Base-by-base conservation (phyloP, 37 sponge, comb jelly and placozoan species). In the Cladorhizidae sp. region DNA sequence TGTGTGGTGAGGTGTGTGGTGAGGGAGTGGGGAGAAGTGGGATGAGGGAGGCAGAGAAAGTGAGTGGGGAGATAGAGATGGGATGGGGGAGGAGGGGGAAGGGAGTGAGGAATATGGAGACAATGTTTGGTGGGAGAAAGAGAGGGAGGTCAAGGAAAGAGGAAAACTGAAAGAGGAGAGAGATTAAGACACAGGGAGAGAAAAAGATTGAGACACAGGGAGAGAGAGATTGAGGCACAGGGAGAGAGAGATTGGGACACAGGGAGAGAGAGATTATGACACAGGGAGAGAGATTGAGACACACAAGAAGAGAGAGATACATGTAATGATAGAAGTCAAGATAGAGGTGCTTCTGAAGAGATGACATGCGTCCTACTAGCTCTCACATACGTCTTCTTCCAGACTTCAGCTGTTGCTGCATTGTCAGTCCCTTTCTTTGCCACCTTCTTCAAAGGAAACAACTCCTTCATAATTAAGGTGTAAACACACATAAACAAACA, bases 381-480 rank as follows among this genome's bases (percentile, higher is more conserved):
- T 32, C 8, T 21, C n/a, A 15, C 56, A n/a, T 12, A 91, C 92
- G 83, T 87, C 40, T 79, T 74, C 73, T 77, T 89, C 93, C 93
- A 93, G 15, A 83, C 81, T n/a, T 76, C 77, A 39, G 93, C 74
- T 40, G 82, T 88, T 26, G 77, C 68, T 54, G 52, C 76, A 40
- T 67, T 67, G 38, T 79, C 45, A 0, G 21, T 72, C 8, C 41
- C 61, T 42, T 88, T 92, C 81, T 85, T 70, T 31, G 77, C 87
- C 15, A 89, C 76, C 57, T 82, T 81, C 69, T 28, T 52, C 67
- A 89, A 74, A 14, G 90, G 87, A 57, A 93, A 93, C 63, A 86
- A n/a, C 22, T 88, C 90, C 92, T 92, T 61, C 36, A 76, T 15
- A 51, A n/a, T n/a, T n/a, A n/a, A n/a, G n/a, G n/a, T n/a, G n/a